phyloP scores from a whole-genome alignment of 2,113 vertebrate genomes.

The Otocyon megalotis region DNA sequence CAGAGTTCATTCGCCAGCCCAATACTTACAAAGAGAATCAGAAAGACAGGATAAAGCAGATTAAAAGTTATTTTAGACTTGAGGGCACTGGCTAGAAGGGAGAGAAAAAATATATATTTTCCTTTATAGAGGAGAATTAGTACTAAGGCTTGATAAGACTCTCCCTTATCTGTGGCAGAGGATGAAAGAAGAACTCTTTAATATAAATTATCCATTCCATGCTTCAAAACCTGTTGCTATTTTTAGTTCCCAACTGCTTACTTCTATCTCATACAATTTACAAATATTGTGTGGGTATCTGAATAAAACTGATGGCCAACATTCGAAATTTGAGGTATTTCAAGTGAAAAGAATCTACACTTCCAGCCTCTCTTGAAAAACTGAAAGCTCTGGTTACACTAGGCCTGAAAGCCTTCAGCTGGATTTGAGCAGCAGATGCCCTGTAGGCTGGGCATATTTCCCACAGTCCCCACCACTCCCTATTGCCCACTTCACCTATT shows the following conservation, averaged over 20 bases:
- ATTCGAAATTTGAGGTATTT: slow-evolving; percentile 9
- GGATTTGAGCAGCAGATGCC: neutral
- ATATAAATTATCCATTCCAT: neutral
- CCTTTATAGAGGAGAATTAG: neutral
- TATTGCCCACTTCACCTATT: neutral
- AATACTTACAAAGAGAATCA: slow-evolving; percentile 17
- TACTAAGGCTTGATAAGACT: neutral
- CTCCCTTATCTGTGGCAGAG: neutral
- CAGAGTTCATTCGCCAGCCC: neutral
- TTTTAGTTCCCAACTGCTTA: neutral
- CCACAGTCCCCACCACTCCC: neutral
- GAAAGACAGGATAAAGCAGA: neutral
- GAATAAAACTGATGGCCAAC: neutral
- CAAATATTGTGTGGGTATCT: neutral
- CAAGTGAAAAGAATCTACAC: neutral
- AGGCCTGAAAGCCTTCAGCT: neutral
- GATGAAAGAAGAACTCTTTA: slow-evolving; percentile 13
- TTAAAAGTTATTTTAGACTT: neutral
- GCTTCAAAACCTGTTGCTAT: neutral
- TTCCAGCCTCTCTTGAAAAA: slow-evolving; percentile 10
- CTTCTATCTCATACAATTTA: neutral
- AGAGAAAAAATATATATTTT: slow-evolving; percentile 9
- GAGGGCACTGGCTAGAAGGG: neutral
- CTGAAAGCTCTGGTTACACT: neutral
- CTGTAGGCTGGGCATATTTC: neutral